A percentile compares a stretch with the other conserved stretches of the same genome.
phyloP scores from a whole-genome alignment of 1,140 invertebrate genomes.

The Drosophila erecta region DNA sequence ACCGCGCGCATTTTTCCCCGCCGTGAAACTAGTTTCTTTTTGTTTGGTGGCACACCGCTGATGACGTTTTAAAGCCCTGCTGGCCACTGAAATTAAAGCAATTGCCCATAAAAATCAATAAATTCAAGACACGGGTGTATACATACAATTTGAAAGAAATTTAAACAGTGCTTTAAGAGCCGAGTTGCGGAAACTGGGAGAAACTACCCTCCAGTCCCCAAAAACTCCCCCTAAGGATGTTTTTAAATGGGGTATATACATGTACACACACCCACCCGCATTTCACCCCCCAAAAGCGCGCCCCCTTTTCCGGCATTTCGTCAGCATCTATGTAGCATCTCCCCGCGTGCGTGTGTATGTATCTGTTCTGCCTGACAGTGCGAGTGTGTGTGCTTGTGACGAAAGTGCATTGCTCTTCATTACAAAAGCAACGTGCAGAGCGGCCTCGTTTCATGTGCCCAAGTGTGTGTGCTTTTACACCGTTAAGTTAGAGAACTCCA shows the following conservation, averaged over 20 bases:
- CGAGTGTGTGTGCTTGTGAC: constrained; percentile 20
- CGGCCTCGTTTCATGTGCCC: constrained; percentile 68
- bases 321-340: constrained; percentile 41
- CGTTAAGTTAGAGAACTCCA: constrained; percentile 41
- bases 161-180: constrained; percentile 64
- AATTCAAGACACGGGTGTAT: constrained; percentile 67
- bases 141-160: constrained; percentile 66
- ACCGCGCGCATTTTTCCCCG: constrained; percentile 65
- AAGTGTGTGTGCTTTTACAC: constrained; percentile 58
- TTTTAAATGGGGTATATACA: constrained; percentile 46
- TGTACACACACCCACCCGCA: constrained; percentile 18
- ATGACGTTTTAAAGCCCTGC: constrained; percentile 64
- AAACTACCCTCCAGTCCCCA: constrained; percentile 59
- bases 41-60: constrained; percentile 34
- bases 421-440: constrained; percentile 61
- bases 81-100: constrained; percentile 51
- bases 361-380: constrained; percentile 26
- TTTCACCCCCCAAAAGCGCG: constrained; percentile 66
- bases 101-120: constrained; percentile 72
- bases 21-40: constrained; percentile 63
- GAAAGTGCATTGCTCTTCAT: constrained; percentile 75
- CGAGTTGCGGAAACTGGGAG: constrained; percentile 46
- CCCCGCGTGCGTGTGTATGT: constrained; percentile 44
- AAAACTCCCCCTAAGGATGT: constrained; percentile 38
- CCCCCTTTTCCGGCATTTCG: constrained; percentile 71